Percentiles rank a stretch among this genome's conserved stretches.
phyloP scores from a whole-genome alignment of 2,888 invertebrate genomes.

The Dynastes hyllus region DNA sequence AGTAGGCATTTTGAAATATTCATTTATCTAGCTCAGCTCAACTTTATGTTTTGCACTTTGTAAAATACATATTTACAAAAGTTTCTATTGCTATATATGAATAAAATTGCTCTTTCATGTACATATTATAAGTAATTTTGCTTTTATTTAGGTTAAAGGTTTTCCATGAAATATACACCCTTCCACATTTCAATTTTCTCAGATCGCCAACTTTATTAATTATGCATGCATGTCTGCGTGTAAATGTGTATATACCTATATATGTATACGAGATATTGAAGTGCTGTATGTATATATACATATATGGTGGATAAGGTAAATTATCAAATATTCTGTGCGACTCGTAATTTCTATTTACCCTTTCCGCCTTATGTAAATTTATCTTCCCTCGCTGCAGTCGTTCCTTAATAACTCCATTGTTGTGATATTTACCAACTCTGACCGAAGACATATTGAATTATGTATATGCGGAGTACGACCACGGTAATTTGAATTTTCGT shows the following conservation, averaged over 20 bases:
- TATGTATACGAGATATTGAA: not conserved
- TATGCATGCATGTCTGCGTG: not conserved
- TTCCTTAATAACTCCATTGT: slow-evolving; percentile 20
- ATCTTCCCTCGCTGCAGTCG: not conserved
- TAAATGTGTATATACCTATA: not conserved
- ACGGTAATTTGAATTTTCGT: not conserved
- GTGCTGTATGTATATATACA: not conserved
- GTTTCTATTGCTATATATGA: too few species aligned
- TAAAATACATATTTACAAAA: too few species aligned
- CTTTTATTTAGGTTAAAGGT: not conserved
- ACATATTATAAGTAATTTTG: too few species aligned
- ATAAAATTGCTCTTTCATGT: too few species aligned
- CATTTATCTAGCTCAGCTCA: too few species aligned
- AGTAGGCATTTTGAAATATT: too few species aligned
- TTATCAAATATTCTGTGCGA: not conserved
- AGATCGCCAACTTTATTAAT: not conserved
- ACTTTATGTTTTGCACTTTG: too few species aligned
- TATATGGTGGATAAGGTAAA: not conserved
- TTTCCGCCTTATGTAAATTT: slow-evolving; percentile 6
- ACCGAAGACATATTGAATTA: slow-evolving; percentile 30
- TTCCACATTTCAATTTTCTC: not conserved
- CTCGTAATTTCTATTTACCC: slow-evolving; percentile 2
- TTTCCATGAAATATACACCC: not conserved
- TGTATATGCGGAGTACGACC: not conserved
- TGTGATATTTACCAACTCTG: slow-evolving; percentile 24